Conservation (phyloP, 2,113 vertebrate genomes). For the Ornithorhynchus anatinus region DNA sequence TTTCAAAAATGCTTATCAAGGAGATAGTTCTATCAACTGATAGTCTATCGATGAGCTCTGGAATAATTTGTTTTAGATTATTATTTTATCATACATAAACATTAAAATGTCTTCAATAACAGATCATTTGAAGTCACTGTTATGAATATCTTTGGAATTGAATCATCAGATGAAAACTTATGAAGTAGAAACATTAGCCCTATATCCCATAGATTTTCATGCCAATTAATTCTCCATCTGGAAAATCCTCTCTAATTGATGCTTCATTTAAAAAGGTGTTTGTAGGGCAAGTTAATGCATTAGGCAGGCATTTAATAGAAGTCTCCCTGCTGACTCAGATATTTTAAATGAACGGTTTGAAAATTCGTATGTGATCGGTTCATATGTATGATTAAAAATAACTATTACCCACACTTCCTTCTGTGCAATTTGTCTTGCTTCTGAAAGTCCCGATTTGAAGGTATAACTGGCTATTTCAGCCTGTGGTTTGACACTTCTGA, state of each 20-base stretch:
- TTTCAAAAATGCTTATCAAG: no score
- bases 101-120: slow-evolving; percentile 25
- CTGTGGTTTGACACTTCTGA: not conserved
- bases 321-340: not conserved
- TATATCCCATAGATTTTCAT: not conserved
- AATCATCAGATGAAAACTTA: not conserved
- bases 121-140: slow-evolving; percentile 4
- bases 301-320: slow-evolving; percentile 13
- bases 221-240: slow-evolving; percentile 20
- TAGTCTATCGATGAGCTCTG: not conserved
- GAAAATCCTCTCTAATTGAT: not conserved
- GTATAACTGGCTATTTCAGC: not conserved
- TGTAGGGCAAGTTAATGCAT: not conserved
- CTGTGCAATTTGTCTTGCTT: slow-evolving; percentile 1
- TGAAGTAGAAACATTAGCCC: not conserved
- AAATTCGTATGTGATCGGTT: not conserved
- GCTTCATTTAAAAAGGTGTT: slow-evolving; percentile 9
- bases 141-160: slow-evolving; percentile 14
- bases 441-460: not conserved
- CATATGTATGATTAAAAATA: not conserved
- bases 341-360: slow-evolving; percentile 21
- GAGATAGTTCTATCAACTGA: not conserved
- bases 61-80: not conserved
- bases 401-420: no score
- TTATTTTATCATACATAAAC: slow-evolving; percentile 20